Conservation (phyloP, 2,797 vertebrate genomes). For the Pseudochaenichthys georgianus region DNA sequence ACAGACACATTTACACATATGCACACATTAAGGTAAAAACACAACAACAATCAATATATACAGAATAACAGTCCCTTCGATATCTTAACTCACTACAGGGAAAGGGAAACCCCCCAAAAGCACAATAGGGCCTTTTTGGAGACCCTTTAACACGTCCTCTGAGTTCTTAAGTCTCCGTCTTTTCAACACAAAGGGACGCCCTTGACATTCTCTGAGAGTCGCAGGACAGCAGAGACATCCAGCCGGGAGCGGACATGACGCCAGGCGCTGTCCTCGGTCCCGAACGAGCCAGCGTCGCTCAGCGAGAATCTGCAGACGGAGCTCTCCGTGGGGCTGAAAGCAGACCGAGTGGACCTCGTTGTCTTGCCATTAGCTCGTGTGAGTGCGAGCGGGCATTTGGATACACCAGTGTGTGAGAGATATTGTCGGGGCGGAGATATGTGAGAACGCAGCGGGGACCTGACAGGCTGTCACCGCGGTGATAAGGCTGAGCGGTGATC, state of each 20-base stretch:
- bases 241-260: constrained; percentile 10
- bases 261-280: constrained; percentile 65
- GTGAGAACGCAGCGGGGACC: constrained; percentile 59
- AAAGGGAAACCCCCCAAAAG: no score
- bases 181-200: no score
- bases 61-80: no score
- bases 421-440: constrained; percentile 52
- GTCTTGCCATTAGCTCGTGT: constrained; percentile 30
- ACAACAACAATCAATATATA: no score
- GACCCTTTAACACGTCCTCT: no score
- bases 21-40: no score
- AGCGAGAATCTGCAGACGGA: constrained; percentile 31
- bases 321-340: constrained; percentile 61
- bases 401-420: constrained; percentile 33
- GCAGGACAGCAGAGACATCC: constrained; percentile 14
- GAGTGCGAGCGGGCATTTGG: constrained; percentile 31
- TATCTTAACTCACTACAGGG: no score
- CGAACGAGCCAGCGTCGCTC: constrained; percentile 48
- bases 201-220: not conserved
- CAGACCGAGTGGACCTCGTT: constrained; percentile 9
- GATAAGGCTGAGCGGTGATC: constrained; percentile 70
- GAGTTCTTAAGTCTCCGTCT: no score
- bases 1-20: no score
- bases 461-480: constrained; percentile 59
- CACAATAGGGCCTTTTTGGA: no score